phyloP scores from a whole-genome alignment of 2,888 invertebrate genomes.

The Alcis repandata region DNA sequence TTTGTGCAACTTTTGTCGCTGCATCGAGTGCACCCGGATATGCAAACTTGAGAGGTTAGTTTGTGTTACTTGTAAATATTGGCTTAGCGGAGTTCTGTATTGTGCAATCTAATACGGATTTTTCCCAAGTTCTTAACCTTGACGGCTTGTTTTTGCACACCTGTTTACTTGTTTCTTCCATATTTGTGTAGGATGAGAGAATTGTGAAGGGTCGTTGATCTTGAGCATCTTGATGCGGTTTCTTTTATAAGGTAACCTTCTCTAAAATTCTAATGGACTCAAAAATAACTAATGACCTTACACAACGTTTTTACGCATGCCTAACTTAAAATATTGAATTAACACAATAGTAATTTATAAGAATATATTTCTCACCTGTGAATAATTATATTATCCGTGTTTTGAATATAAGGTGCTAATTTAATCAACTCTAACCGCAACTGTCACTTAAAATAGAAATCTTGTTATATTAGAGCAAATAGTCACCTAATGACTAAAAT shows the following conservation, averaged over 20 bases:
- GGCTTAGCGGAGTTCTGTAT: slow-evolving; percentile 18
- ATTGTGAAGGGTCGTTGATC: not conserved
- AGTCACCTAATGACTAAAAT: not conserved
- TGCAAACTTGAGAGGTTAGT: slow-evolving; percentile 53
- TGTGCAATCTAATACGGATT: slow-evolving; percentile 24
- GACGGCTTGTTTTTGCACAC: not conserved
- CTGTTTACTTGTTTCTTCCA: not conserved
- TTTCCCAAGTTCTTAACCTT: slow-evolving; percentile 6
- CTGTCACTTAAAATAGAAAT: not conserved
- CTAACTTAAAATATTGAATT: no score
- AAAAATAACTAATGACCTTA: no score
- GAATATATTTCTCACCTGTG: not conserved
- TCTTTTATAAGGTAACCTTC: not conserved
- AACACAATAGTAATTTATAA: not conserved
- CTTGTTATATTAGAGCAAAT: not conserved
- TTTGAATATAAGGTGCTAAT: not conserved
- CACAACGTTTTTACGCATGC: no score
- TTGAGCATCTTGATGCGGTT: not conserved
- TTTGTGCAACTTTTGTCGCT: slow-evolving; percentile 43
- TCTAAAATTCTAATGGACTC: no score
- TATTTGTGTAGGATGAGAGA: not conserved
- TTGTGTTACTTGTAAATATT: slow-evolving; percentile 16
- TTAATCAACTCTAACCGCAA: not conserved
- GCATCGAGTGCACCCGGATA: slow-evolving; percentile 45
- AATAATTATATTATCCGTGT: not conserved